Conservation (phyloP, 2,113 vertebrate genomes). For the Hystrix brachyura region DNA sequence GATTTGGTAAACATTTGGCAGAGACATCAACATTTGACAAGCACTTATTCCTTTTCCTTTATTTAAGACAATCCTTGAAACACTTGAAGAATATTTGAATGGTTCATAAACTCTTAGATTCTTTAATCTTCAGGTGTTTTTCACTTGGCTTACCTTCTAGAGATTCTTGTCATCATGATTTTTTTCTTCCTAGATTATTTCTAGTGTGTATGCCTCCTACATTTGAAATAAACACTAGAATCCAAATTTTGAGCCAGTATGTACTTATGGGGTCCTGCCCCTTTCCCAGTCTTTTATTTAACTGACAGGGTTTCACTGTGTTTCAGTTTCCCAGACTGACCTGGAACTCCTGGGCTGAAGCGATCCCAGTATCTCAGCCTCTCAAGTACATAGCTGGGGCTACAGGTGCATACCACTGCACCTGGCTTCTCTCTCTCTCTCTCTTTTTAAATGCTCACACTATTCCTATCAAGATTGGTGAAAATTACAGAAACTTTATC, state of each 20-base stretch:
- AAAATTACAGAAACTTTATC: not conserved
- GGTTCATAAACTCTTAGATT: not conserved
- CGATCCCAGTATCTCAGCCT: not conserved
- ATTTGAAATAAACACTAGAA: not conserved
- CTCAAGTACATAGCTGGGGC: not conserved
- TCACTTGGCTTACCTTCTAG: not conserved
- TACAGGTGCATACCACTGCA: not conserved
- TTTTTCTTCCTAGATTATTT: conserved; percentile 30
- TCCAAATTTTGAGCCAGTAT: not conserved
- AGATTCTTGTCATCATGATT: not conserved
- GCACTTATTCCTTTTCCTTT: conserved; percentile 29
- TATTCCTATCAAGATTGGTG: not conserved
- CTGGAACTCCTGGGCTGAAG: not conserved
- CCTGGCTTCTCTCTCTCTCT: not conserved
- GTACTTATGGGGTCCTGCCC: not conserved
- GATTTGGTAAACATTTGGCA: not conserved
- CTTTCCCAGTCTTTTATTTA: too few species aligned
- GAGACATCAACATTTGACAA: not conserved
- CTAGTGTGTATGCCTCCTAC: not conserved
- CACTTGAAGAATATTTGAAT: not conserved
- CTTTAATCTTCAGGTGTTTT: not conserved
- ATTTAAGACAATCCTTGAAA: not conserved
- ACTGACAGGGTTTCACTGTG: not conserved
- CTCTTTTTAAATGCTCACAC: not conserved
- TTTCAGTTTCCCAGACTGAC: not conserved